Evolutionary conservation across 2,797 vertebrate species (phyloP).

Genomic region (Thunnus albacares): DNA sequence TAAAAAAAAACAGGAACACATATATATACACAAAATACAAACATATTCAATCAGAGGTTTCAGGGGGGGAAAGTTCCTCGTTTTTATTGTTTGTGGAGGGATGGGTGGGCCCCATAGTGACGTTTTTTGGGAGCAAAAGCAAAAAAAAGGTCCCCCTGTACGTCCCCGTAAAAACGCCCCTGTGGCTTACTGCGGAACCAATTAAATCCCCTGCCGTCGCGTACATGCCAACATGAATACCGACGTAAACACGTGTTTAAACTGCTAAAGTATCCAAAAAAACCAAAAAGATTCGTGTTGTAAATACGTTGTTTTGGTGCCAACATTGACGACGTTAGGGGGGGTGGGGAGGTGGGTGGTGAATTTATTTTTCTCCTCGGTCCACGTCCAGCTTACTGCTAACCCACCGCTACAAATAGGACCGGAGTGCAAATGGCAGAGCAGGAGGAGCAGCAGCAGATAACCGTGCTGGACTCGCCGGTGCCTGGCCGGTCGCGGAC

Average conservation of each 20-base stretch:
- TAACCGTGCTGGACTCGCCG: constrained; percentile 52
- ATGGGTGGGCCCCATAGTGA: constrained; percentile 58
- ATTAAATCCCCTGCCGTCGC: constrained; percentile 66
- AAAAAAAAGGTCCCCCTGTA: constrained; percentile 33
- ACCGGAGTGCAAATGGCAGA: constrained; percentile 76
- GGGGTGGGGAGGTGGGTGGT: no score
- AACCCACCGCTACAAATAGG: constrained; percentile 42
- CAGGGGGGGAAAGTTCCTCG: no score
- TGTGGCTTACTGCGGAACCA: constrained; percentile 71
- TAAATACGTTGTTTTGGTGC: background rate
- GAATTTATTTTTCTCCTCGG: constrained; percentile 7
- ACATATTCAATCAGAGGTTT: no score
- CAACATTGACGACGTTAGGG: constrained; percentile 1
- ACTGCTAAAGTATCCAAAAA: background rate
- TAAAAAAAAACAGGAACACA: no score
- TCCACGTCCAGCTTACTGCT: constrained; percentile 47
- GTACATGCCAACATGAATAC: constrained; percentile 56
- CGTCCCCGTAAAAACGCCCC: constrained; percentile 65
- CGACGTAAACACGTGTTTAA: constrained; percentile 34
- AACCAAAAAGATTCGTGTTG: background rate
- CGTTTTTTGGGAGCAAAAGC: constrained; percentile 20
- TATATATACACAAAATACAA: no score
- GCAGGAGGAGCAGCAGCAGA: constrained; percentile 63
- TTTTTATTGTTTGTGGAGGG: constrained; percentile 23
- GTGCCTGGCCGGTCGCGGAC: constrained; percentile 59